Conservation (phyloP, 2,113 vertebrate species). For the Pipra filicauda region DNA sequence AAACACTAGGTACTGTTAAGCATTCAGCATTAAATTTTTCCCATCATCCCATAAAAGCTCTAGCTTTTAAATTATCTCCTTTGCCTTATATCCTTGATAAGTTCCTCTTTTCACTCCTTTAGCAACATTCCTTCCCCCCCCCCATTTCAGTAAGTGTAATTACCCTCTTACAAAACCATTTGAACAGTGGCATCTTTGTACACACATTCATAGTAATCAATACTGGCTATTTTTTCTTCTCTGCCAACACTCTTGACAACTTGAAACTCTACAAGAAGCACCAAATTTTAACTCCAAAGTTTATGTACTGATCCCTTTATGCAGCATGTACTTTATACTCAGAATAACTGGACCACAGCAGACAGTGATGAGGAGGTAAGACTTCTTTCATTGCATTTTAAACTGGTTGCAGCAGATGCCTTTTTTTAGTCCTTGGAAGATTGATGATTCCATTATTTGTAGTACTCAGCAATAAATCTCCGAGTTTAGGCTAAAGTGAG, state of each 20-base stretch:
- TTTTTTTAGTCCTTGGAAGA: conserved; percentile 68
- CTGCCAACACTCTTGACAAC: not conserved
- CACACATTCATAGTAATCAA: not conserved
- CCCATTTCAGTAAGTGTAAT: not conserved
- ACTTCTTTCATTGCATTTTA: conserved; percentile 35
- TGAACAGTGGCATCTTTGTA: not conserved
- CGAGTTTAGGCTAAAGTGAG: conserved; percentile 67
- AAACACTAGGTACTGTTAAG: not conserved
- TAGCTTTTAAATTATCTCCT: not conserved
- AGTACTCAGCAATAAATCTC: conserved; percentile 72
- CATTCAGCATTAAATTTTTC: not conserved
- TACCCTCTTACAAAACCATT: not conserved
- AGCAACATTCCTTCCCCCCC: not conserved
- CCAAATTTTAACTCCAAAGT: not conserved
- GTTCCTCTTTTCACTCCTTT: not conserved
- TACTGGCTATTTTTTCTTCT: not conserved
- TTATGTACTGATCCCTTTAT: not conserved
- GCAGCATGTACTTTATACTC: not conserved
- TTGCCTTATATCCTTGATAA: not conserved
- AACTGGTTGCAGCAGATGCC: not conserved
- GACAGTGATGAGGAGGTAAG: not conserved
- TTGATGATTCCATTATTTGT: conserved; percentile 79
- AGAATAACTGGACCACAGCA: not conserved
- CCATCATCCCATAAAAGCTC: not conserved
- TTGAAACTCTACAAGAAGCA: not conserved